A percentile compares a stretch with the other conserved stretches of the same genome.
These are phyloP conservation scores for Beaufortia kweichowensis DNA, from an alignment of 2,113 vertebrate species.

Conservation along the genomic window DNA sequence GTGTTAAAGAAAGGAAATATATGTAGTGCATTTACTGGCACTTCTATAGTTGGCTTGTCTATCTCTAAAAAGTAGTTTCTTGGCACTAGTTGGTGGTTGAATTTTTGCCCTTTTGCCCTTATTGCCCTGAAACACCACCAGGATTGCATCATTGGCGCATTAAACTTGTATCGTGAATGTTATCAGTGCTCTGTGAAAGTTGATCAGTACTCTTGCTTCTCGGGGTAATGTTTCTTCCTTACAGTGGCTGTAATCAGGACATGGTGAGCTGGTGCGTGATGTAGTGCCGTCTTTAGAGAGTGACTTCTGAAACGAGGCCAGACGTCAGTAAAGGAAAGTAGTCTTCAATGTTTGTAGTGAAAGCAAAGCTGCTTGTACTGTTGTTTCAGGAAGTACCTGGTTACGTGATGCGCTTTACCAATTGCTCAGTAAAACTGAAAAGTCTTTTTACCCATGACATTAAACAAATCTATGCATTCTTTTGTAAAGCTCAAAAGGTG, in stretches of 20 bases:
- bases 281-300: neutral
- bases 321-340: slow-evolving; percentile 1
- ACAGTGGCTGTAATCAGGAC: slow-evolving; percentile 28
- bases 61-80: too few relatives aligned
- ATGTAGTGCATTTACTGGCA: neutral
- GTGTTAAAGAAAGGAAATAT: too few relatives aligned
- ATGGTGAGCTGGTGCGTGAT: neutral
- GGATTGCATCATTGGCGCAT: slow-evolving; percentile 55
- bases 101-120: neutral
- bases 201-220: slow-evolving; percentile 12
- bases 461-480: too few relatives aligned
- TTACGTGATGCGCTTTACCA: neutral
- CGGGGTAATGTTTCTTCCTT: slow-evolving; percentile 44
- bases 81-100: neutral
- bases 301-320: neutral
- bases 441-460: too few relatives aligned
- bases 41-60: neutral
- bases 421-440: neutral
- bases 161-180: slow-evolving; percentile 59
- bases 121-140: slow-evolving; percentile 3
- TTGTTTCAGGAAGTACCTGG: neutral
- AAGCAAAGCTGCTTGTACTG: slow-evolving; percentile 13
- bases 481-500: too few relatives aligned
- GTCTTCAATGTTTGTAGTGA: neutral
- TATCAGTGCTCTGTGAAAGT: slow-evolving; percentile 35